These are phyloP conservation scores for Cryptocheilus praepositus DNA, from an alignment of 2,888 invertebrate genomes.

Conservation along the genomic window DNA sequence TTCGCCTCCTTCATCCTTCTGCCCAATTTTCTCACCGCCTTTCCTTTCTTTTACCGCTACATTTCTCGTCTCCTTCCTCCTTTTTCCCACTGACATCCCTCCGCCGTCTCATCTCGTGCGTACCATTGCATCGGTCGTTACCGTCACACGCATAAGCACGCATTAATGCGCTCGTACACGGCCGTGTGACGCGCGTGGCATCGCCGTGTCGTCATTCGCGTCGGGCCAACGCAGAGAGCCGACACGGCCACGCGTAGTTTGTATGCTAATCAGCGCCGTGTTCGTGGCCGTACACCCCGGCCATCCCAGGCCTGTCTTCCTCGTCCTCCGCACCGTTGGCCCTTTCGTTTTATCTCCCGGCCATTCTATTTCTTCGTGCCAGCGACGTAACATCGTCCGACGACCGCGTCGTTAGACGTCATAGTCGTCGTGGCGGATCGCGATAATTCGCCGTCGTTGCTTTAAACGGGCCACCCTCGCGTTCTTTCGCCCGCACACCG, in stretches of 20 bases:
- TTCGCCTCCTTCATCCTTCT: neutral
- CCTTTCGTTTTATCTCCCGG: neutral
- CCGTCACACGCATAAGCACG: constrained; percentile 2
- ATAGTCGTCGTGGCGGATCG: constrained; percentile 21
- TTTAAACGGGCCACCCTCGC: constrained; percentile 19
- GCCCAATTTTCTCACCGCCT: no score
- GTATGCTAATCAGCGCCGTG: constrained; percentile 67
- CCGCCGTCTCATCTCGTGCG: constrained; percentile 12
- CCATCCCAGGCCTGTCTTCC: constrained; percentile 30
- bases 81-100: constrained; percentile 12
- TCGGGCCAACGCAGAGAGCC: constrained; percentile 47
- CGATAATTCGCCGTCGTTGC: constrained; percentile 34
- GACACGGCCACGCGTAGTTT: constrained; percentile 64
- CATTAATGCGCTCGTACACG: constrained; percentile 13
- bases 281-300: constrained; percentile 40
- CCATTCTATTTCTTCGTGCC: constrained; percentile 21
- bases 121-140: constrained; percentile 17
- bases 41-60: no score
- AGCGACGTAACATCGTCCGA: neutral
- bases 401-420: neutral
- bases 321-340: constrained; percentile 13
- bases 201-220: constrained; percentile 35
- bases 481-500: neutral
- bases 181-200: neutral
- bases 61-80: neutral